Evolutionary conservation across 23 tunicate species (phyloP).

Genomic region (Botrylloides violaceus): DNA sequence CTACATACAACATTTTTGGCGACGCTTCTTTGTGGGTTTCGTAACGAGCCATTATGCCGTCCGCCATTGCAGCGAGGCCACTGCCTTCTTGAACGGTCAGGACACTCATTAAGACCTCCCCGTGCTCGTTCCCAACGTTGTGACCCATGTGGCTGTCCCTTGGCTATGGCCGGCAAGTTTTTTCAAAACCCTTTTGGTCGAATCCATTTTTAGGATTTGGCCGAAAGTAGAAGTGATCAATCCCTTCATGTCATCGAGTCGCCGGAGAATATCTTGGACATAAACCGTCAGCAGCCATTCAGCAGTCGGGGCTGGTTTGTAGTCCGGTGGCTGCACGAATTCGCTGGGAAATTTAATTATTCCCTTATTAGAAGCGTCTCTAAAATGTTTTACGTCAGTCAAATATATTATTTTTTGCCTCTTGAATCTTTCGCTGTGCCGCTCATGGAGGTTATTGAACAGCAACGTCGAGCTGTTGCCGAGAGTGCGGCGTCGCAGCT

Average conservation of each 20-base stretch:
- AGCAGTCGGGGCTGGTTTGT: too few relatives aligned
- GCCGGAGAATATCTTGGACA: too few relatives aligned
- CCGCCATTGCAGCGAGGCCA: conserved; percentile 1
- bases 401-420: too few relatives aligned
- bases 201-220: conserved; percentile 29
- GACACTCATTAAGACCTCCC: conserved; percentile 24
- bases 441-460: too few relatives aligned
- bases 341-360: too few relatives aligned
- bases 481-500: too few relatives aligned
- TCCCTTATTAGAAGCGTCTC: too few relatives aligned
- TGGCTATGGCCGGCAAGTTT: not conserved
- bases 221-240: conserved; percentile 26
- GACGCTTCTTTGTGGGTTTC: conserved; percentile 15
- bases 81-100: conserved; percentile 12
- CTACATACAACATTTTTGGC: conserved; percentile 18
- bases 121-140: conserved; percentile 44
- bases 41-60: conserved; percentile 22
- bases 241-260: conserved; percentile 18
- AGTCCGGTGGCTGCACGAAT: too few relatives aligned
- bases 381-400: too few relatives aligned
- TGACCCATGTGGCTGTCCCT: conserved; percentile 32
- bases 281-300: too few relatives aligned
- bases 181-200: conserved; percentile 25
- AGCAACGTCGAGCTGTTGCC: too few relatives aligned
- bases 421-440: too few relatives aligned